Conservation (phyloP, 2,888 invertebrate species). For the Oithona nana region DNA sequence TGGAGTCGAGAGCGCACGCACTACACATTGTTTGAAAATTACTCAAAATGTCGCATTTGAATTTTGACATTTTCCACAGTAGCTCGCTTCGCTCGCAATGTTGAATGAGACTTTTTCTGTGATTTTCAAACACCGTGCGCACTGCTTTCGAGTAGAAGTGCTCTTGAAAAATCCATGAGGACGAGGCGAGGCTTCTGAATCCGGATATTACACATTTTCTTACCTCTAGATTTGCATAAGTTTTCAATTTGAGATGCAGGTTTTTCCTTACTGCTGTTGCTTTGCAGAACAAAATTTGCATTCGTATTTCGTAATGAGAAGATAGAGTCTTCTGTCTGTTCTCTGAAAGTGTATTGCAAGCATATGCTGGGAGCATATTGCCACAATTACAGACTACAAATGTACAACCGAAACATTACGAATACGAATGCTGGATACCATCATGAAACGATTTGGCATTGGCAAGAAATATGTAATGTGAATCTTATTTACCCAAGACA, state of each 20-base stretch:
- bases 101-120: no score
- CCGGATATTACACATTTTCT: no score
- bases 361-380: not conserved
- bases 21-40: no score
- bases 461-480: not conserved
- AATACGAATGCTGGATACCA: not conserved
- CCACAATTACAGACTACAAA: not conserved
- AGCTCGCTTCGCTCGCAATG: not conserved
- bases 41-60: no score
- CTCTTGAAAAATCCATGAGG: no score
- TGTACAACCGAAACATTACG: not conserved
- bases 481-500: not conserved
- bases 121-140: no score
- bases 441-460: not conserved
- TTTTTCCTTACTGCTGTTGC: not conserved
- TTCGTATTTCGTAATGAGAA: not conserved
- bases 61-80: no score
- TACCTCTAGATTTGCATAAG: not conserved
- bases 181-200: no score
- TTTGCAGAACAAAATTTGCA: not conserved
- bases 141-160: no score
- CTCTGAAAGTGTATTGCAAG: not conserved
- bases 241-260: not conserved
- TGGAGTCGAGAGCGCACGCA: no score
- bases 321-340: not conserved